These are phyloP conservation scores for Agrilus mali DNA, from an alignment of 2,888 invertebrate genomes.

Conservation along the genomic window DNA sequence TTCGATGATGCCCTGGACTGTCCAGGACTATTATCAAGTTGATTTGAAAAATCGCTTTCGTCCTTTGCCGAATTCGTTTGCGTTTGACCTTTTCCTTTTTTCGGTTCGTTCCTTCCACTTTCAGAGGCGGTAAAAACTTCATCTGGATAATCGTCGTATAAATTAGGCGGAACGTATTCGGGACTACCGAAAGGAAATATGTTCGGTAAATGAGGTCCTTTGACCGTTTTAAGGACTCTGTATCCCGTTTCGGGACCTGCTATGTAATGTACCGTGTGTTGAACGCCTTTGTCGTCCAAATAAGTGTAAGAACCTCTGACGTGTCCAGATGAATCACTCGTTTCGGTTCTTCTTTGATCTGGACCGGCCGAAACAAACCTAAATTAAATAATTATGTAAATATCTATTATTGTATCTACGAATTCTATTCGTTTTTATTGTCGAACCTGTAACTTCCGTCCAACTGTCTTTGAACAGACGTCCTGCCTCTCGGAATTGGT, in stretches of 20 bases:
- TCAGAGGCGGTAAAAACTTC: slow-evolving; percentile 41
- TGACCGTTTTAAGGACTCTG: slow-evolving; percentile 55
- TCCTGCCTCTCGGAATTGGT: slow-evolving; percentile 52
- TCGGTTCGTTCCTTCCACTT: slow-evolving; percentile 29
- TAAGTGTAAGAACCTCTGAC: slow-evolving; percentile 68
- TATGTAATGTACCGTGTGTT: slow-evolving; percentile 64
- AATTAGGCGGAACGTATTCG: slow-evolving; percentile 35
- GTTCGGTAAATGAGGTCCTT: slow-evolving; percentile 51
- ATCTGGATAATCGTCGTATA: slow-evolving; percentile 17
- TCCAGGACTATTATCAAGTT: neutral
- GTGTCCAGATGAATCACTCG: slow-evolving; percentile 57
- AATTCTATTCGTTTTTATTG: neutral
- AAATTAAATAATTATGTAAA: slow-evolving; percentile 8
- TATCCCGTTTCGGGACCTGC: slow-evolving; percentile 71
- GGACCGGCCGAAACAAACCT: slow-evolving; percentile 66
- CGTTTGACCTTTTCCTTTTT: slow-evolving; percentile 1
- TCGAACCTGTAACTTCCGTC: slow-evolving; percentile 51
- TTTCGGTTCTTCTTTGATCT: slow-evolving; percentile 62
- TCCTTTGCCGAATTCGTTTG: no score
- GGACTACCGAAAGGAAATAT: slow-evolving; percentile 41
- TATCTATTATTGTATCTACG: neutral
- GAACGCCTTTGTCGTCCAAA: slow-evolving; percentile 64
- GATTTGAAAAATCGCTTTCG: slow-evolving; percentile 2
- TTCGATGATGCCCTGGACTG: slow-evolving; percentile 3
- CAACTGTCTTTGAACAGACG: slow-evolving; percentile 57